Conservation (phyloP, 2,888 invertebrate genomes). For the Pterostichus niger region DNA sequence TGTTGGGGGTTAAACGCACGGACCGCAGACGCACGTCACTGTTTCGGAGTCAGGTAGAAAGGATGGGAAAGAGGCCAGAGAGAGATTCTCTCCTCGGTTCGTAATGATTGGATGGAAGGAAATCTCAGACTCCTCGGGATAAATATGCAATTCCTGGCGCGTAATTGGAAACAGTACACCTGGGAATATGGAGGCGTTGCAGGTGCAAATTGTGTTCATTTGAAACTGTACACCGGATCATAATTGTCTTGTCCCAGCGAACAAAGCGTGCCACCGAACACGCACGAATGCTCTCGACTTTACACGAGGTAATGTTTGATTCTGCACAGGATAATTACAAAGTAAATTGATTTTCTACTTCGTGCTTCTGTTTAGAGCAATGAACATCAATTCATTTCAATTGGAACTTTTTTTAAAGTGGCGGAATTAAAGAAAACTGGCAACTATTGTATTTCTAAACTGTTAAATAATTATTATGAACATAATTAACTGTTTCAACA, state of each 20-base stretch:
- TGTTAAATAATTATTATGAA: too few relatives aligned
- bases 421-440: too few relatives aligned
- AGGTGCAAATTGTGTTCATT: conserved; percentile 67
- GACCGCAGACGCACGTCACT: too few relatives aligned
- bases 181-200: conserved; percentile 64
- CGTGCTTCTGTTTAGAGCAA: conserved; percentile 36
- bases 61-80: background rate
- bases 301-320: conserved; percentile 59
- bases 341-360: conserved; percentile 62
- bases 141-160: conserved; percentile 66
- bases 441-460: too few relatives aligned
- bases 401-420: background rate
- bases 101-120: conserved; percentile 62
- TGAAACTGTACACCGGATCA: conserved; percentile 66
- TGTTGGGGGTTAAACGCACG: too few relatives aligned
- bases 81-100: background rate
- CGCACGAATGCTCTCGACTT: conserved; percentile 17
- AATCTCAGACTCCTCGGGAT: conserved; percentile 60
- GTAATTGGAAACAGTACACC: conserved; percentile 66
- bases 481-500: too few relatives aligned
- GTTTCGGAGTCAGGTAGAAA: too few relatives aligned
- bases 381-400: conserved; percentile 56
- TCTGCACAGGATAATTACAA: conserved; percentile 59
- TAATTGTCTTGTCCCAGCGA: conserved; percentile 62
- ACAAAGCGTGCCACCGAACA: conserved; percentile 38